phyloP scores from a whole-genome alignment of 2,113 vertebrate genomes.

The Rhadina sibilatrix region DNA sequence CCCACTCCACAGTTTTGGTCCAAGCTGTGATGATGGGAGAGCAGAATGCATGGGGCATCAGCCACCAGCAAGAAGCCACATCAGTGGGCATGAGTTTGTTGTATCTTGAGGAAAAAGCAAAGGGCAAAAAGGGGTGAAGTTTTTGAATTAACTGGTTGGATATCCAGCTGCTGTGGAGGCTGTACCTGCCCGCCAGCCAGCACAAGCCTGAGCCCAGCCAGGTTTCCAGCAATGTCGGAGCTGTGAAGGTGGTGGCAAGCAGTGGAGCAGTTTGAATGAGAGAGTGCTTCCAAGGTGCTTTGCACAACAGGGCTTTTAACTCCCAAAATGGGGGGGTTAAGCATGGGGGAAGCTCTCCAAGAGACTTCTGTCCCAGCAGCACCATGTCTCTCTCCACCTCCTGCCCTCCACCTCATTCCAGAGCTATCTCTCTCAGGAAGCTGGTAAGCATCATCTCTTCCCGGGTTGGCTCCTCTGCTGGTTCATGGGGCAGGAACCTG shows the following conservation, averaged over 20 bases:
- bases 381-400: background rate
- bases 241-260: background rate
- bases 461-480: background rate
- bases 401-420: background rate
- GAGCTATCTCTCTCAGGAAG: background rate
- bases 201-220: background rate
- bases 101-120: background rate
- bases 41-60: background rate
- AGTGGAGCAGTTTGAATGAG: background rate
- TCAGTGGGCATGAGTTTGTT: background rate
- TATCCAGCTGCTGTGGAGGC: background rate
- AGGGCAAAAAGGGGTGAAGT: background rate
- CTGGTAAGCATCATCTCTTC: background rate
- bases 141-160: background rate
- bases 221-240: background rate
- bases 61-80: background rate
- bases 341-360: background rate
- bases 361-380: background rate
- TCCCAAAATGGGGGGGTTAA: background rate
- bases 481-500: background rate
- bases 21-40: background rate
- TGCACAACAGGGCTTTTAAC: background rate
- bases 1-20: background rate
- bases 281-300: background rate
- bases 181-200: background rate